A percentile compares a stretch with the other conserved stretches of the same genome.
Evolutionary conservation across 2,888 invertebrate species (phyloP).

Genomic region (Phaedon cochleariae): DNA sequence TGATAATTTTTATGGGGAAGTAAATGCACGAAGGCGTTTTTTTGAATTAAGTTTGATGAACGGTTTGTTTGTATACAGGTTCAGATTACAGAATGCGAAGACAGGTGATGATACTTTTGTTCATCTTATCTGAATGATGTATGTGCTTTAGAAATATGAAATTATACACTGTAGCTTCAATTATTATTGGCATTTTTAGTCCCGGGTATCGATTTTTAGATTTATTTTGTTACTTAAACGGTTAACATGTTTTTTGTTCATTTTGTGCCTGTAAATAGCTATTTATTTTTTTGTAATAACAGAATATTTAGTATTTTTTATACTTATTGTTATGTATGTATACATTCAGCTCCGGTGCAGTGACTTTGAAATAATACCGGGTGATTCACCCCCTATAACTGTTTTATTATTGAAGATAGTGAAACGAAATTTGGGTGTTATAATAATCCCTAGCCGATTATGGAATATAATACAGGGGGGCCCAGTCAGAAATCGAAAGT

Average conservation of each 20-base stretch:
- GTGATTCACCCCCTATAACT: too few species aligned
- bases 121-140: conserved; percentile 33
- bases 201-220: conserved; percentile 27
- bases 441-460: too few species aligned
- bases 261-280: conserved; percentile 55
- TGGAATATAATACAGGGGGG: background rate
- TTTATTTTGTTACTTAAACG: conserved; percentile 40
- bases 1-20: too few species aligned
- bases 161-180: conserved; percentile 15
- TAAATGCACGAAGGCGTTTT: too few species aligned
- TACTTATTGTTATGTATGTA: conserved; percentile 48
- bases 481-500: background rate
- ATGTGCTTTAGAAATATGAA: conserved; percentile 33
- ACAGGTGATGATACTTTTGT: conserved; percentile 27
- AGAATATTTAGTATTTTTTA: conserved; percentile 47
- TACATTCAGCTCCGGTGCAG: conserved; percentile 29
- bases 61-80: conserved; percentile 4
- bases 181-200: conserved; percentile 33
- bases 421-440: too few species aligned
- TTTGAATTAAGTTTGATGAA: too few species aligned
- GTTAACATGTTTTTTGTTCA: conserved; percentile 31
- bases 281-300: conserved; percentile 53
- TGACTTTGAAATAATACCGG: conserved; percentile 13
- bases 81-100: conserved; percentile 17
- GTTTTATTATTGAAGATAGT: too few species aligned